Percentiles rank a stretch among this genome's conserved stretches.
Evolutionary conservation across 1,140 invertebrate species (phyloP).

Genomic region (Calephelis nemesis): DNA sequence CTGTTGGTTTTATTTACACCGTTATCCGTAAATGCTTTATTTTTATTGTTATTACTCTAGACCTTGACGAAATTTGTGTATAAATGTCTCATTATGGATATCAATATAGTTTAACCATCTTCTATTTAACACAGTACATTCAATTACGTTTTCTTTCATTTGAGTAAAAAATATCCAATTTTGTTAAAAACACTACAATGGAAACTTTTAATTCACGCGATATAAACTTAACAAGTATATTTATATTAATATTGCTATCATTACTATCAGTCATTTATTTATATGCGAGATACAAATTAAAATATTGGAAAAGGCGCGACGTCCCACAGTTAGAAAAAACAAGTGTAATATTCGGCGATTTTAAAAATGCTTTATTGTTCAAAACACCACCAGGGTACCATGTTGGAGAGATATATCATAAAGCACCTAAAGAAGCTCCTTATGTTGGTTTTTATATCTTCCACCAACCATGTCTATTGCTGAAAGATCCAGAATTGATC

Average conservation of each 20-base stretch:
- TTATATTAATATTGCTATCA: neutral
- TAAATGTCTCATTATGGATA: no score
- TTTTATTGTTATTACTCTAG: no score
- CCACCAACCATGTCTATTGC: slow-evolving; percentile 47
- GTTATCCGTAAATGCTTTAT: no score
- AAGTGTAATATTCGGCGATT: slow-evolving; percentile 30
- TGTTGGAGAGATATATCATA: slow-evolving; percentile 24
- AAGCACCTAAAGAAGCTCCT: slow-evolving; percentile 18
- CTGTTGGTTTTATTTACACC: no score
- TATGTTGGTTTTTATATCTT: slow-evolving; percentile 35
- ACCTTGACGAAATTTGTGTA: no score
- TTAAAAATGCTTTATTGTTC: slow-evolving; percentile 33
- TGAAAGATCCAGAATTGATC: slow-evolving; percentile 52
- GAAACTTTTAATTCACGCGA: neutral
- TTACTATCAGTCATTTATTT: slow-evolving; percentile 13
- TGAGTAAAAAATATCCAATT: no score
- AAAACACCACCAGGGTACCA: slow-evolving; percentile 31
- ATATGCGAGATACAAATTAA: slow-evolving; percentile 27
- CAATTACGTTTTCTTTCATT: no score
- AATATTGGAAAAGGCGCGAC: slow-evolving; percentile 28
- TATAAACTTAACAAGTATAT: neutral
- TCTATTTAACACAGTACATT: no score
- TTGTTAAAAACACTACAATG: no score
- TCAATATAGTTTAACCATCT: no score
- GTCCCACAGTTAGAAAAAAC: slow-evolving; percentile 21